Evolutionary conservation across 2,888 invertebrate species (phyloP).

Genomic region (Bembecia ichneumoniformis): DNA sequence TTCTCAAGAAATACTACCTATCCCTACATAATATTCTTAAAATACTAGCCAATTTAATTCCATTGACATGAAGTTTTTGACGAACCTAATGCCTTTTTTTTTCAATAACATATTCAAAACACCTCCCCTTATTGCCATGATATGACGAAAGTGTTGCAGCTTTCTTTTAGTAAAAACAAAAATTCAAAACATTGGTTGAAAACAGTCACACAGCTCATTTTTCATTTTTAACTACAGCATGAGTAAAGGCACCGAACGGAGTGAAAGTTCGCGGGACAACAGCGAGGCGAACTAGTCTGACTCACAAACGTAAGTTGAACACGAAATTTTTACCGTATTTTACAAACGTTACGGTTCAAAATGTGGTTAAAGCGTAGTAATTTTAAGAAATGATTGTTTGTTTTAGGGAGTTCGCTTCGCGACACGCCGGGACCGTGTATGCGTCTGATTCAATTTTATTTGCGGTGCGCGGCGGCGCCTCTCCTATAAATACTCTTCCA

Average conservation of each 20-base stretch:
- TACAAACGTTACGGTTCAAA: conserved; percentile 2
- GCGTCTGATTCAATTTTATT: conserved; percentile 50
- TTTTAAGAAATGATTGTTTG: conserved; percentile 13
- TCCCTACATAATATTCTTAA: too few species aligned
- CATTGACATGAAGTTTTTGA: too few species aligned
- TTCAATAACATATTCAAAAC: too few species aligned
- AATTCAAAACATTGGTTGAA: conserved; percentile 10
- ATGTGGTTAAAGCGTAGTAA: conserved; percentile 21
- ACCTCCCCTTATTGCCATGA: too few species aligned
- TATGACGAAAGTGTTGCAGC: too few species aligned
- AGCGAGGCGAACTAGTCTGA: conserved; percentile 1
- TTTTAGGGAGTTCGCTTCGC: conserved; percentile 2
- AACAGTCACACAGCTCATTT: conserved; percentile 21
- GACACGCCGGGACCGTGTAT: conserved; percentile 15
- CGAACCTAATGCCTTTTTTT: too few species aligned
- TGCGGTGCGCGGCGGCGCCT: conserved; percentile 47
- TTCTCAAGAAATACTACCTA: too few species aligned
- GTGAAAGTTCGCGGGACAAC: conserved; percentile 29
- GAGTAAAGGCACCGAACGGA: conserved; percentile 27
- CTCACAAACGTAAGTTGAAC: not conserved
- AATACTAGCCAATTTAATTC: too few species aligned
- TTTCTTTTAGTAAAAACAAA: too few species aligned
- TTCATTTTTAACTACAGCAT: conserved; percentile 8
- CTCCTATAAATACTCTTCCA: conserved; percentile 47
- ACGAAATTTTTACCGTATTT: not conserved